Evolutionary conservation across 2,888 invertebrate genomes (phyloP).

Genomic region (Drosophila anomalata): DNA sequence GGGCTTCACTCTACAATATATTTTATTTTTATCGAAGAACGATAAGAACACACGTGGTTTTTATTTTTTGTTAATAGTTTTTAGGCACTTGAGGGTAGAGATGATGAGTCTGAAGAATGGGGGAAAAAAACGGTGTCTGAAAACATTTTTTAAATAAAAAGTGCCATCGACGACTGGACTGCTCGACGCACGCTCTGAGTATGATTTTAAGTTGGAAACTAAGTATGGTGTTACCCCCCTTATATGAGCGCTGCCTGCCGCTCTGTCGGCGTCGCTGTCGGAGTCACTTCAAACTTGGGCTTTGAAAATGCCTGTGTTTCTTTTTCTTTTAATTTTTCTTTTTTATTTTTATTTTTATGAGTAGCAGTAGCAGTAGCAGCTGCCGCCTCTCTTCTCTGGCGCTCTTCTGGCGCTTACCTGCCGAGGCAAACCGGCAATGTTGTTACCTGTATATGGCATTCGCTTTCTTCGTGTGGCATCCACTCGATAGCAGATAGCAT

Average conservation of each 20-base stretch:
- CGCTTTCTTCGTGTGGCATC: constrained; percentile 22
- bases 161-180: constrained; percentile 30
- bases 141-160: background rate
- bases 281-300: constrained; percentile 58
- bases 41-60: constrained; percentile 47
- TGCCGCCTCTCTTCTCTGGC: constrained; percentile 29
- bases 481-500: constrained; percentile 24
- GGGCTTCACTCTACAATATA: constrained; percentile 15
- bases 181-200: constrained; percentile 53
- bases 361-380: constrained; percentile 41
- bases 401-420: constrained; percentile 44
- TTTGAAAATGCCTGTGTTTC: constrained; percentile 52
- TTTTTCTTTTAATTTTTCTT: constrained; percentile 7
- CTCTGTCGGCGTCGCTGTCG: constrained; percentile 36
- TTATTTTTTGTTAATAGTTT: background rate
- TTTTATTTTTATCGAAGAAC: constrained; percentile 10
- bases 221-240: constrained; percentile 56
- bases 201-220: constrained; percentile 49
- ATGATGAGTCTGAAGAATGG: background rate
- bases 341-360: constrained; percentile 24
- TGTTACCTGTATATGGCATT: constrained; percentile 23
- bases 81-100: background rate
- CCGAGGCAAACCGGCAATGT: background rate
- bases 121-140: constrained; percentile 2
- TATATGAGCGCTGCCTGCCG: constrained; percentile 52